Evolutionary conservation across 2,888 invertebrate species (phyloP).

Genomic region (Patella depressa): DNA sequence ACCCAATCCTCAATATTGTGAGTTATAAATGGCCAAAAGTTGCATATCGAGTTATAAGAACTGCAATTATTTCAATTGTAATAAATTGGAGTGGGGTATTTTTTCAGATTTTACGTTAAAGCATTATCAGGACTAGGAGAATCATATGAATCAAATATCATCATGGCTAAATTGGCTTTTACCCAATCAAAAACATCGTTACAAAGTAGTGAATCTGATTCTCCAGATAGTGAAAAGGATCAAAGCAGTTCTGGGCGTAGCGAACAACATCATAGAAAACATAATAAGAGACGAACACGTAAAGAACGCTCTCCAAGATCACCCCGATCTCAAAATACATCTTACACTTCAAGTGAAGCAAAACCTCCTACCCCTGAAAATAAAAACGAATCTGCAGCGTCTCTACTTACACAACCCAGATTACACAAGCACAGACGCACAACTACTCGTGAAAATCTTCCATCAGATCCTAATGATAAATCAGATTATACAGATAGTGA

Average conservation of each 20-base stretch:
- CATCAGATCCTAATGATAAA: constrained; percentile 34
- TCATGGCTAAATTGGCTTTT: constrained; percentile 54
- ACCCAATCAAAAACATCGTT: background rate
- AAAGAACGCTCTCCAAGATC: background rate
- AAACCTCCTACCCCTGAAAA: background rate
- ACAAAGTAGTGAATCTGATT: background rate
- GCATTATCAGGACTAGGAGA: constrained; percentile 67
- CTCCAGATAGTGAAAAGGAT: constrained; percentile 55
- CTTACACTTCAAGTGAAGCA: background rate
- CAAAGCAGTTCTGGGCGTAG: constrained; percentile 29
- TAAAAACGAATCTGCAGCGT: constrained; percentile 30
- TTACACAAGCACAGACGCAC: constrained; percentile 53
- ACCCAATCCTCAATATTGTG: too few relatives aligned
- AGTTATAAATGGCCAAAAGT: too few relatives aligned
- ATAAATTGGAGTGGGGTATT: background rate
- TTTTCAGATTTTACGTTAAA: constrained; percentile 61
- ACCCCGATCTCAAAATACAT: background rate
- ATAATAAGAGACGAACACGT: constrained; percentile 1
- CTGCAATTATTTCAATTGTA: too few relatives aligned
- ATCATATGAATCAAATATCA: constrained; percentile 61
- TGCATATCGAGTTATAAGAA: too few relatives aligned
- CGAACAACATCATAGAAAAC: constrained; percentile 35
- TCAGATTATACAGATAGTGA: constrained; percentile 28
- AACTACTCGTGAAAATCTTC: constrained; percentile 31
- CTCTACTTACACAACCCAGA: constrained; percentile 50